These are phyloP conservation scores for human (Homo sapiens) DNA, from an alignment of 2,113 vertebrate species.

Conservation along the genomic window DNA sequence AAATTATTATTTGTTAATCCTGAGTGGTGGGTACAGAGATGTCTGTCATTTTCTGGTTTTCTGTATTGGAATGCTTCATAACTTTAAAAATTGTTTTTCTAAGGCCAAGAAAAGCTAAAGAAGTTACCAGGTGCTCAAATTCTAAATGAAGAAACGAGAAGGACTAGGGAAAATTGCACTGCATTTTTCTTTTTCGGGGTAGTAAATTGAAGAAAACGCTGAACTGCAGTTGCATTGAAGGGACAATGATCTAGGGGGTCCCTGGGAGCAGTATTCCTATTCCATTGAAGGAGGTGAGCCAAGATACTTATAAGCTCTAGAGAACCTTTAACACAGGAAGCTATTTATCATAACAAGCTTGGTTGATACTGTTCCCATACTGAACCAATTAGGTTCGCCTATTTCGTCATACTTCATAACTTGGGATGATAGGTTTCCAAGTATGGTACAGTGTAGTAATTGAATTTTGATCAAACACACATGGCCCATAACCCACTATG, in stretches of 20 bases:
- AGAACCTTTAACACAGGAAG: conserved; percentile 94
- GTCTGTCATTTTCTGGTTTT: not conserved
- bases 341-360: conserved; percentile 94
- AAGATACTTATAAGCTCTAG: conserved; percentile 89
- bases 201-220: conserved; percentile 74
- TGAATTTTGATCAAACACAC: conserved; percentile 97
- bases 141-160: conserved; percentile 43
- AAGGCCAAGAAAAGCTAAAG: not conserved
- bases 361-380: conserved; percentile 92
- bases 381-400: conserved; percentile 93
- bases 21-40: not conserved
- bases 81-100: conserved; percentile 10
- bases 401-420: conserved; percentile 95
- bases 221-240: conserved; percentile 79
- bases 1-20: not conserved
- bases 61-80: not conserved
- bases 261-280: conserved; percentile 86
- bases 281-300: conserved; percentile 86
- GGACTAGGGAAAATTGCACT: not conserved
- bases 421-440: conserved; percentile 90
- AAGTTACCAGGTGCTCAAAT: conserved; percentile 25
- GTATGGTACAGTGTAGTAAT: conserved; percentile 92
- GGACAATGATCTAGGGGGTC: conserved; percentile 86
- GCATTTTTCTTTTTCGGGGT: conserved; percentile 70
- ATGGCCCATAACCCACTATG: conserved; percentile 93